These are phyloP conservation scores for Argyresthia goedartella DNA, from an alignment of 2,888 invertebrate genomes.

Conservation along the genomic window DNA sequence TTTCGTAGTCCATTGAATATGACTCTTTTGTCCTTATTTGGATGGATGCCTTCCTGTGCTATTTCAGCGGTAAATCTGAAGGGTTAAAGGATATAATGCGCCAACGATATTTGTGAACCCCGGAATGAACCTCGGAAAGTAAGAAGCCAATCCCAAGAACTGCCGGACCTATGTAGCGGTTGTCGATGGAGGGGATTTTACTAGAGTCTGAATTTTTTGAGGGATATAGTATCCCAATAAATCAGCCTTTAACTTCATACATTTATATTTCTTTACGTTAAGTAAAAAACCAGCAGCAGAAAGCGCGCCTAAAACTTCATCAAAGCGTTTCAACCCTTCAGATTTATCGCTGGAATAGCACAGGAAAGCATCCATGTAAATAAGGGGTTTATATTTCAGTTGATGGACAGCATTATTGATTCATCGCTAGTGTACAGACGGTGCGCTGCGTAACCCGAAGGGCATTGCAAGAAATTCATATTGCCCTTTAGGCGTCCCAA, in stretches of 20 bases:
- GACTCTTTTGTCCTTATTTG: too few species aligned
- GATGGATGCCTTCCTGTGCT: neutral
- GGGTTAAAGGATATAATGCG: too few species aligned
- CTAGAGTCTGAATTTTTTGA: too few species aligned
- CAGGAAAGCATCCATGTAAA: slow-evolving; percentile 2
- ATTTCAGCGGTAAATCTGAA: neutral
- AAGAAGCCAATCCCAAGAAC: too few species aligned
- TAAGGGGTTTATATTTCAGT: neutral
- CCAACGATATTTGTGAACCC: too few species aligned
- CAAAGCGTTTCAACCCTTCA: slow-evolving; percentile 2
- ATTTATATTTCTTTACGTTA: slow-evolving; percentile 7
- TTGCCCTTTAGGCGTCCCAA: slow-evolving; percentile 11
- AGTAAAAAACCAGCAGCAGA: slow-evolving; percentile 3
- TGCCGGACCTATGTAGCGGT: too few species aligned
- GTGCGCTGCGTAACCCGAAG: slow-evolving; percentile 12
- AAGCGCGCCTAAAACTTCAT: neutral
- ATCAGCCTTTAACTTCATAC: too few species aligned
- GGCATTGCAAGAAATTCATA: slow-evolving; percentile 13
- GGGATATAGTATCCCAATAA: too few species aligned
- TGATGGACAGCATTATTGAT: slow-evolving; percentile 10
- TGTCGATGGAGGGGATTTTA: too few species aligned
- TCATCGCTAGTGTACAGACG: slow-evolving; percentile 11
- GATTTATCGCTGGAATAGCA: neutral
- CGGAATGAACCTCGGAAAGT: too few species aligned
- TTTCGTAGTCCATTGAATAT: too few species aligned